Percentiles rank a stretch among this genome's conserved stretches.
Evolutionary conservation across 2,113 vertebrate genomes (phyloP).

Genomic region (pig (Sus scrofa)): T2T-Sscrofa CM000826.6:146320001-146320500

Average conservation of each 20-base stretch:
- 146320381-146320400: neutral
- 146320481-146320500: too few relatives aligned
- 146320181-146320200: neutral
- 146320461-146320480: neutral
- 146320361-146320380: neutral
- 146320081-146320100: neutral
- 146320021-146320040: neutral
- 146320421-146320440: too few relatives aligned
- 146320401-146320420: neutral
- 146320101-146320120: neutral
- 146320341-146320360: neutral
- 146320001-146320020: neutral
- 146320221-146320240: too few relatives aligned
- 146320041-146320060: neutral
- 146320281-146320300: neutral
- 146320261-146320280: neutral
- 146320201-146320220: accelerated
- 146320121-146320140: neutral
- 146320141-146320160: neutral
- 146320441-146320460: neutral
- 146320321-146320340: neutral
- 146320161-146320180: neutral
- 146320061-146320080: neutral
- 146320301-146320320: neutral
- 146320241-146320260: too few relatives aligned